Percentiles rank a stretch among this genome's conserved stretches.
Conservation (phyloP, 92 coral and sea anemone species). For the Zoanthus solanderi region DNA sequence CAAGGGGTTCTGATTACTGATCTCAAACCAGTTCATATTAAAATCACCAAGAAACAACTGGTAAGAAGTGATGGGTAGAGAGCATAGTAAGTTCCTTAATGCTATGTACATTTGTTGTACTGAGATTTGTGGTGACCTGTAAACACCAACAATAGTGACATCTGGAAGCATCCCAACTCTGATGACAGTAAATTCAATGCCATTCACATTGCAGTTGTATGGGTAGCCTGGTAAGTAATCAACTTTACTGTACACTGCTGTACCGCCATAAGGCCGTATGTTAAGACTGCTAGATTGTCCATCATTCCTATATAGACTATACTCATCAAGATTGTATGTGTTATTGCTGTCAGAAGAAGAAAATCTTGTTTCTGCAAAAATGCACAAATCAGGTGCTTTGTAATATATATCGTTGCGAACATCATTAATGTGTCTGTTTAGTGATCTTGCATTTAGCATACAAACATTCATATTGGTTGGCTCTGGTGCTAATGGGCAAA, state of each 20-base stretch:
- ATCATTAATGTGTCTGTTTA: neutral
- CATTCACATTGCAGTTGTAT: constrained; percentile 39
- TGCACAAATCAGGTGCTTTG: constrained; percentile 8
- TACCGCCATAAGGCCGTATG: constrained; percentile 51
- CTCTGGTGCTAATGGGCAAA: neutral
- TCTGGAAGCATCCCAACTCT: constrained; percentile 34
- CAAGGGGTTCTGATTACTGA: neutral
- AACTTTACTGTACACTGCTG: constrained; percentile 51
- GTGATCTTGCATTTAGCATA: neutral
- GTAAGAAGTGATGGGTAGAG: neutral
- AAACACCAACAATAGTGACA: constrained; percentile 12
- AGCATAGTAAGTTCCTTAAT: neutral
- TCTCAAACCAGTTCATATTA: constrained; percentile 12
- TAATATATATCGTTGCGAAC: neutral
- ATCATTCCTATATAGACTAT: constrained; percentile 19
- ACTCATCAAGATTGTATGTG: neutral
- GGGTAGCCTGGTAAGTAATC: constrained; percentile 52
- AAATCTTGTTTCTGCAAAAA: constrained; percentile 21
- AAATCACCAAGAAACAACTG: constrained; percentile 13
- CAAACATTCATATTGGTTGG: neutral
- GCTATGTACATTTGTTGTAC: neutral
- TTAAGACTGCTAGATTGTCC: constrained; percentile 17
- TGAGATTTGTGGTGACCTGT: constrained; percentile 32
- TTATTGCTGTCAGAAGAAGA: neutral
- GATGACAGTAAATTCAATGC: constrained; percentile 36